These are phyloP conservation scores for Decapterus maruadsi DNA, from an alignment of 2,797 vertebrate genomes.

Conservation along the genomic window DNA sequence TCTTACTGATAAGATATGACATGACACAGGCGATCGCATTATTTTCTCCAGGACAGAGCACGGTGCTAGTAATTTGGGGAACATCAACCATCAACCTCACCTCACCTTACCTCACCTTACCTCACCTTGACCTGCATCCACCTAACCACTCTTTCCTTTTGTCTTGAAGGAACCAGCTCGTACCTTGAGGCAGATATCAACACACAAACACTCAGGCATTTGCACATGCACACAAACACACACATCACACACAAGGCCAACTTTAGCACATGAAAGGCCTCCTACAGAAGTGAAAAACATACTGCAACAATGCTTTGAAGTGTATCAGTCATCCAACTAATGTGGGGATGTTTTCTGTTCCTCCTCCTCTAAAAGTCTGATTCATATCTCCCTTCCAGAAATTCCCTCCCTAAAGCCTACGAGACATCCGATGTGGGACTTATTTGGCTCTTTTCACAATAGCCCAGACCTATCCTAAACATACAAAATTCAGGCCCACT, in stretches of 20 bases:
- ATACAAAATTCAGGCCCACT: constrained; percentile 71
- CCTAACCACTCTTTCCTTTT: constrained; percentile 6
- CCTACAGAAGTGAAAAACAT: constrained; percentile 75
- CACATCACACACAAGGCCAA: constrained; percentile 62
- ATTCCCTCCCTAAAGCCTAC: constrained; percentile 47
- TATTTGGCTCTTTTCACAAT: constrained; percentile 65
- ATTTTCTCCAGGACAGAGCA: background rate
- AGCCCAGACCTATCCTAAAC: constrained; percentile 42
- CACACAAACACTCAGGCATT: constrained; percentile 54
- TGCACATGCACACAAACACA: constrained; percentile 59
- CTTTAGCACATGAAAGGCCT: constrained; percentile 83
- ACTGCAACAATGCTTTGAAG: constrained; percentile 83
- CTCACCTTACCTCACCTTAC: too few relatives aligned
- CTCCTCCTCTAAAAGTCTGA: constrained; percentile 75
- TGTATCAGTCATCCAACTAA: constrained; percentile 74
- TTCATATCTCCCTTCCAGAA: constrained; percentile 72
- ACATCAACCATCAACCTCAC: background rate
- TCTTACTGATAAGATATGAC: background rate
- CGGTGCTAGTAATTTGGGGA: background rate
- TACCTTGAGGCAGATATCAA: constrained; percentile 48
- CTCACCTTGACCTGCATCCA: constrained; percentile 22
- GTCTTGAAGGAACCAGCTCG: constrained; percentile 8
- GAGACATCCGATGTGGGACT: constrained; percentile 63
- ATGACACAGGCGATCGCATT: too few relatives aligned
- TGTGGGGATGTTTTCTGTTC: constrained; percentile 77